Conservation (phyloP, 23 tunicate genomes). For the Trididemnum nubilum region DNA sequence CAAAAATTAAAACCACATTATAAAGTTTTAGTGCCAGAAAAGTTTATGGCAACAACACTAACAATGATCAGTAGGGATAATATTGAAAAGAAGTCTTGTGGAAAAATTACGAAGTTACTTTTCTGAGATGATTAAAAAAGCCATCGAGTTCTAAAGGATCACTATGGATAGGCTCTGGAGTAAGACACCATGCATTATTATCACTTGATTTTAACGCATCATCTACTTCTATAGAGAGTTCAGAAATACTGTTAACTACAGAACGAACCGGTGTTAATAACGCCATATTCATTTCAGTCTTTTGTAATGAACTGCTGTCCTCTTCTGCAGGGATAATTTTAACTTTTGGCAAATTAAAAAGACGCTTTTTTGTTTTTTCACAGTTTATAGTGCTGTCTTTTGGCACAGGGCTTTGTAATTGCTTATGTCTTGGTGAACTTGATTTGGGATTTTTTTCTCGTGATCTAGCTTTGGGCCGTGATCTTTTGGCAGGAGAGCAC, state of each 20-base stretch:
- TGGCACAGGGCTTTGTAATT: constrained; percentile 22
- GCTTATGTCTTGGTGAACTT: neutral
- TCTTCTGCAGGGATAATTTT: constrained; percentile 23
- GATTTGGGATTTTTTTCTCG: neutral
- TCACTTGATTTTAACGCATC: constrained; percentile 29
- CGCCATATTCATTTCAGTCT: neutral
- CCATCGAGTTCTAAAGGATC: constrained; percentile 83
- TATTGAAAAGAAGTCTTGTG: no score
- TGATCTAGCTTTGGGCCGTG: neutral
- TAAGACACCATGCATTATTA: constrained; percentile 68
- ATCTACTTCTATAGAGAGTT: constrained; percentile 50
- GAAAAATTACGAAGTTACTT: constrained; percentile 50
- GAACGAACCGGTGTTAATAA: constrained; percentile 59
- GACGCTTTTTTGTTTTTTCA: neutral
- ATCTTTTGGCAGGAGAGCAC: constrained; percentile 58
- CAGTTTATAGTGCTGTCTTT: neutral
- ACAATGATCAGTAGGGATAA: no score
- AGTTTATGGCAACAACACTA: neutral
- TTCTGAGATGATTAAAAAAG: constrained; percentile 75
- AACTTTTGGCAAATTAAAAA: constrained; percentile 12
- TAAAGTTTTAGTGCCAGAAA: no score
- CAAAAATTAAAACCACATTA: no score
- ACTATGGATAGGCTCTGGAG: constrained; percentile 28
- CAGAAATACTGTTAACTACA: constrained; percentile 86
- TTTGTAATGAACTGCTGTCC: neutral